Percentiles rank a stretch among this genome's conserved stretches.
Conservation (phyloP, 2,888 invertebrate species). For the Cynaeus angustus region DNA sequence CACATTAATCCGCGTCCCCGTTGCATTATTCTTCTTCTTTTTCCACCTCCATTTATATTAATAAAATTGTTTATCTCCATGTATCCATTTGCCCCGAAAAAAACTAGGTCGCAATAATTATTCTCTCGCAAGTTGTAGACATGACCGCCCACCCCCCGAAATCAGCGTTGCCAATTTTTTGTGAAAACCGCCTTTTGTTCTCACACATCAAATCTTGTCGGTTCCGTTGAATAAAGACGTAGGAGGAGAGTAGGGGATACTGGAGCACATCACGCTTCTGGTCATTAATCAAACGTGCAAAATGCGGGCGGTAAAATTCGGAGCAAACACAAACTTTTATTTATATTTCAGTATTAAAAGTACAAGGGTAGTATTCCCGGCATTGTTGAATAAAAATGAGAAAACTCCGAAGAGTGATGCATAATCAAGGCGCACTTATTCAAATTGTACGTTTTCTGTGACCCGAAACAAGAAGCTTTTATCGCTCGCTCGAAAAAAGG, state of each 20-base stretch:
- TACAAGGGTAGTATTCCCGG: constrained; percentile 18
- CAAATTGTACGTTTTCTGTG: constrained; percentile 40
- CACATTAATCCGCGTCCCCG: too few species aligned
- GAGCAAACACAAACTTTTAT: constrained; percentile 37
- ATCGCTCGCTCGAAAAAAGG: constrained; percentile 18
- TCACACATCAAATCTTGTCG: constrained; percentile 34
- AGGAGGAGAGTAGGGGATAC: too few species aligned
- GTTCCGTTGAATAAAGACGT: constrained; percentile 7
- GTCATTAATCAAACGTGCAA: constrained; percentile 45
- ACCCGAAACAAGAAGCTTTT: constrained; percentile 37
- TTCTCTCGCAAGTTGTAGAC: constrained; percentile 7
- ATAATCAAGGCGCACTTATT: constrained; percentile 44
- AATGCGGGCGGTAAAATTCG: constrained; percentile 30
- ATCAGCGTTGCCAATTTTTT: constrained; percentile 34
- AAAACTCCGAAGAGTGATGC: constrained; percentile 31
- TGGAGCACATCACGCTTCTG: constrained; percentile 17
- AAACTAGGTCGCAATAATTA: constrained; percentile 22
- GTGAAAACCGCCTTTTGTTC: constrained; percentile 26
- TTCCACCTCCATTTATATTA: too few species aligned
- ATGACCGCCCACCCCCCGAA: constrained; percentile 13
- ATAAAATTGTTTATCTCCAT: too few species aligned
- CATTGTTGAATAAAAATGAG: constrained; percentile 31
- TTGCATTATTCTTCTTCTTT: too few species aligned
- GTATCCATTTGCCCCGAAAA: background rate
- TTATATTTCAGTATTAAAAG: constrained; percentile 41